A percentile compares a stretch with the other conserved stretches of the same genome.
Evolutionary conservation across 2,888 invertebrate species (phyloP).

Genomic region (Empis livida): DNA sequence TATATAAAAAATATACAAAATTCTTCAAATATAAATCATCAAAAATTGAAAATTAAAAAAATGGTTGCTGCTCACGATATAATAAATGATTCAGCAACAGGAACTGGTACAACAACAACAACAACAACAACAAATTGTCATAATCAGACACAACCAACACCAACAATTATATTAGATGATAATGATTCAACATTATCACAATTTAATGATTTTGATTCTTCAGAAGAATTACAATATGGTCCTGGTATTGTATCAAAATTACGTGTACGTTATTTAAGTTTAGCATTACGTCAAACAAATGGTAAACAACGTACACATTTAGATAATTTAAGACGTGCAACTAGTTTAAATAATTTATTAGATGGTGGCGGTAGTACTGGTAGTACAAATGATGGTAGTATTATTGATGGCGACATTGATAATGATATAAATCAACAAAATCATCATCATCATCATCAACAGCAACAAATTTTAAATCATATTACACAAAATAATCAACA

Average conservation of each 20-base stretch:
- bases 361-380: conserved; percentile 45
- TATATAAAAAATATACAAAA: neutral
- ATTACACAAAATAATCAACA: conserved; percentile 3
- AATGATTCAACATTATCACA: conserved; percentile 7
- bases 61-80: neutral
- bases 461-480: neutral
- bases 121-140: conserved; percentile 11
- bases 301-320: conserved; percentile 52
- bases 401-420: conserved; percentile 6
- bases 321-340: conserved; percentile 57
- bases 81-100: neutral
- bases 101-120: conserved; percentile 8
- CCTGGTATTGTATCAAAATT: conserved; percentile 84
- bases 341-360: conserved; percentile 72
- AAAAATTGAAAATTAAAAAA: neutral
- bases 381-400: conserved; percentile 25
- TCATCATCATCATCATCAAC: neutral
- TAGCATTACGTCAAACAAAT: conserved; percentile 65
- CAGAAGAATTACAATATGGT: conserved; percentile 77
- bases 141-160: conserved; percentile 13
- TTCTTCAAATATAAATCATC: neutral
- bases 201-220: conserved; percentile 37
- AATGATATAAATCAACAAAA: conserved; percentile 6
- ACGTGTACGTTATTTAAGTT: conserved; percentile 72
- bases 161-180: conserved; percentile 11